Percentiles rank a stretch among this genome's conserved stretches.
These are phyloP conservation scores for Sycophaga agraensis DNA, from an alignment of 1,140 invertebrate species.

Conservation along the genomic window DNA sequence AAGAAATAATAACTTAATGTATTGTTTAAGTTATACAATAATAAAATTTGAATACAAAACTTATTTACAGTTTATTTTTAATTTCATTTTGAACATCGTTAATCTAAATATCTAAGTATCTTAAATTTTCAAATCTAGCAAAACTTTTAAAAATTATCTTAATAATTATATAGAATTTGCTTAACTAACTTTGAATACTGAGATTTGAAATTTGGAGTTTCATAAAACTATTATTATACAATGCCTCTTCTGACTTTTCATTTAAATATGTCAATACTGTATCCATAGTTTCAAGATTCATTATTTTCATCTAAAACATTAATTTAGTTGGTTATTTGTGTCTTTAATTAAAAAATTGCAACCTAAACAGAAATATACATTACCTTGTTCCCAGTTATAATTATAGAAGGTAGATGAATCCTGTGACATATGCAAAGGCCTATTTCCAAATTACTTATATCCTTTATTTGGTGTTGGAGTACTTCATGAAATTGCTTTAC, in stretches of 20 bases:
- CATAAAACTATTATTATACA: slow-evolving; percentile 34
- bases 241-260: slow-evolving; percentile 39
- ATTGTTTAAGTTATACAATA: no score
- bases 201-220: no score
- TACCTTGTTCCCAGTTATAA: slow-evolving; percentile 42
- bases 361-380: slow-evolving; percentile 20
- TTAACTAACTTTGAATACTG: no score
- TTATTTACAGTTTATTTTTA: no score
- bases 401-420: slow-evolving; percentile 39
- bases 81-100: no score
- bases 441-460: slow-evolving; percentile 35
- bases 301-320: slow-evolving; percentile 45
- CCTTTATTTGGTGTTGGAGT: slow-evolving; percentile 36
- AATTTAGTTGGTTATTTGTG: no score
- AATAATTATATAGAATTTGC: no score
- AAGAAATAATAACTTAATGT: no score
- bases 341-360: neutral
- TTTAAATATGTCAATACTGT: slow-evolving; percentile 41
- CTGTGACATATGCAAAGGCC: slow-evolving; percentile 40
- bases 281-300: slow-evolving; percentile 35
- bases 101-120: no score
- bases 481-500: slow-evolving; percentile 41
- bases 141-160: no score
- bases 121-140: no score
- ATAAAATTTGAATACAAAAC: no score